A percentile compares a stretch with the other conserved stretches of the same genome.
Conservation (phyloP, 1,140 invertebrate species). For the Triops longicaudatus region DNA sequence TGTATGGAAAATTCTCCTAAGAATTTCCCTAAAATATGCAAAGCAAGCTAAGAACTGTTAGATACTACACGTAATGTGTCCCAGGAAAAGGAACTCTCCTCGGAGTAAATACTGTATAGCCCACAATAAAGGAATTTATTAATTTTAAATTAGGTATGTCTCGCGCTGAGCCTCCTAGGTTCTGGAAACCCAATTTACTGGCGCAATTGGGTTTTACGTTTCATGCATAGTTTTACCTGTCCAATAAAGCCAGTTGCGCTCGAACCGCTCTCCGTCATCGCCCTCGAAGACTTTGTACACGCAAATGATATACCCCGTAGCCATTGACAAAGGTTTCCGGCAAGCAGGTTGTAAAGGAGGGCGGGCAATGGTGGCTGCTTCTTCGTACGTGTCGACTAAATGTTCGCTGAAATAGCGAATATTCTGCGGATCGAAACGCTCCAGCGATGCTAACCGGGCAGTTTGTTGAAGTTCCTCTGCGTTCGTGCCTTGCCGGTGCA, state of each 20-base stretch:
- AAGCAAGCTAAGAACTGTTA: too few relatives aligned
- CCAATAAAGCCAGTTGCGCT: slow-evolving; percentile 89
- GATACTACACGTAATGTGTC: too few relatives aligned
- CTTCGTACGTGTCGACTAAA: slow-evolving; percentile 74
- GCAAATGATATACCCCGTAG: slow-evolving; percentile 80
- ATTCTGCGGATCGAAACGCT: slow-evolving; percentile 69
- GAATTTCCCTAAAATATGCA: too few relatives aligned
- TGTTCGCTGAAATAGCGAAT: slow-evolving; percentile 67
- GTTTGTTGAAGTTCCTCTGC: slow-evolving; percentile 73
- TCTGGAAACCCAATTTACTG: background rate
- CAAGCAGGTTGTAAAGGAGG: slow-evolving; percentile 54
- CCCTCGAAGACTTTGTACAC: slow-evolving; percentile 91
- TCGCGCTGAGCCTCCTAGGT: background rate
- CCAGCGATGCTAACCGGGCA: slow-evolving; percentile 64
- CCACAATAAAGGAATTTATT: background rate
- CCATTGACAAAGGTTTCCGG: slow-evolving; percentile 47
- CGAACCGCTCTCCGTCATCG: slow-evolving; percentile 79
- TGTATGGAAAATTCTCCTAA: too few relatives aligned
- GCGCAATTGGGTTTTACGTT: background rate
- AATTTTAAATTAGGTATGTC: background rate
- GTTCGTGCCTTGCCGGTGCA: slow-evolving; percentile 74
- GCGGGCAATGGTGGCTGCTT: slow-evolving; percentile 79
- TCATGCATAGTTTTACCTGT: slow-evolving; percentile 49
- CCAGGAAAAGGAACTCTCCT: too few relatives aligned
- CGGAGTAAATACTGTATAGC: too few relatives aligned